Base-by-base conservation (phyloP, 1,140 invertebrate species). In the Galleria mellonella region DNA sequence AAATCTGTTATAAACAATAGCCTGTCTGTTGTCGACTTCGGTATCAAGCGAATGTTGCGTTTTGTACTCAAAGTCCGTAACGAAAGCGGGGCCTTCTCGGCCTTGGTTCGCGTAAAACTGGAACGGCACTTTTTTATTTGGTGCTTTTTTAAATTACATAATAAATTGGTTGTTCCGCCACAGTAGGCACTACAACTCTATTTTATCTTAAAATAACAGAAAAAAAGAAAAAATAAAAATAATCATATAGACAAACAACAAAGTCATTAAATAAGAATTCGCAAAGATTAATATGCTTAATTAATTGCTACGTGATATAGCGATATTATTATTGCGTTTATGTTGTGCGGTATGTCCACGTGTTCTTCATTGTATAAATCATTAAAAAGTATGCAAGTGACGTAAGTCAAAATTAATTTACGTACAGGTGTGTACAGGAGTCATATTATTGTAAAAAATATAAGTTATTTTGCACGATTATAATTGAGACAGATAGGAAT, bases 81-180 rank as follows among this genome's bases (percentile, higher is more conserved):
- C 58, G 62, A 63, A 60, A 58, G 57, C 43, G 67, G 52, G 67
- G 62, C 58, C 62, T 55, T 57, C 45, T 45, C 51, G 61, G 47
- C 69, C 62, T 67, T 69, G 62, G 32, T 8, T 28, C 32, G 15
- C 47, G 43, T 50, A 47, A 60, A 72, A 69, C 56, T 64, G 52
- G 62, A 63, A 60, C 62, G 46, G 35, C 48, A 29, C 47, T 55
- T 57, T 33, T 58, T 43, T 46, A 29, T 9, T 17, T 43, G 23
- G 14, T n/a, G 30, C 9, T 7, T 7, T 1, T 43, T 30, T 30
- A 30, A n/a, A 40, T 40, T 40, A 40, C n/a, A 38, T 38, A 35
- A 35, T n/a, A 12, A 11, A 35, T 35, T 35, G 32, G 10, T 11
- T 6, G 6, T 23, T 23, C 2, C 6, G 17, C 17, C 6, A 23